Evolutionary conservation across 2,888 invertebrate species (phyloP).

Genomic region (Drosophila melanocephala): DNA sequence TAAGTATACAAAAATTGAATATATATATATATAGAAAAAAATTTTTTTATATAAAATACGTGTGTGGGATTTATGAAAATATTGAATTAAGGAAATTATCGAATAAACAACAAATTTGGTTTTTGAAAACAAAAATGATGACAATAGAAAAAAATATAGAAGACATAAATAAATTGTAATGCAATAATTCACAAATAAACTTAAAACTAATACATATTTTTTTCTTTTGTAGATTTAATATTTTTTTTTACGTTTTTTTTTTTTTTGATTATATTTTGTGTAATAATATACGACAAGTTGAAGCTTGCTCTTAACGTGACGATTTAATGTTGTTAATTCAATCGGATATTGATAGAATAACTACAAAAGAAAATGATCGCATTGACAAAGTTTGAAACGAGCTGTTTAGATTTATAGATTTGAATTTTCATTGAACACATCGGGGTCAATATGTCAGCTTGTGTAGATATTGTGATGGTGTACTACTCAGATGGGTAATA

Average conservation of each 20-base stretch:
- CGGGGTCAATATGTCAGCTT: conserved; percentile 66
- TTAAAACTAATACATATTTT: conserved; percentile 55
- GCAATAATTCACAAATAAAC: conserved; percentile 70
- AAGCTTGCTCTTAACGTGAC: conserved; percentile 83
- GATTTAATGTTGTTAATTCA: conserved; percentile 52
- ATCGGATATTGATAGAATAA: conserved; percentile 46
- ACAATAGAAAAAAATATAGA: conserved; percentile 41
- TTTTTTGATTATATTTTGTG: conserved; percentile 56
- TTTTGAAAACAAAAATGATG: conserved; percentile 26
- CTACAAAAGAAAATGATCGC: conserved; percentile 45
- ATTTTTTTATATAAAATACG: conserved; percentile 35
- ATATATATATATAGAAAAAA: conserved; percentile 40
- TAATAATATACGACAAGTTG: conserved; percentile 80
- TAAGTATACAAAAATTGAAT: conserved; percentile 42
- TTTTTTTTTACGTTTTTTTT: conserved; percentile 63
- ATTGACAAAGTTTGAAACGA: conserved; percentile 61
- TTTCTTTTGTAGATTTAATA: conserved; percentile 45
- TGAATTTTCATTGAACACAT: conserved; percentile 65
- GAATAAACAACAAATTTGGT: conserved; percentile 22
- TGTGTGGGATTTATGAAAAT: conserved; percentile 43
- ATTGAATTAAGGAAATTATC: conserved; percentile 22
- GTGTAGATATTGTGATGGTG: conserved; percentile 3
- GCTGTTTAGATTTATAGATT: conserved; percentile 44
- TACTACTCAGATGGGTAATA: conserved; percentile 20
- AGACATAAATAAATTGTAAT: conserved; percentile 61